phyloP scores from a whole-genome alignment of 2,113 vertebrate genomes.

The Bubalus kerabau region DNA sequence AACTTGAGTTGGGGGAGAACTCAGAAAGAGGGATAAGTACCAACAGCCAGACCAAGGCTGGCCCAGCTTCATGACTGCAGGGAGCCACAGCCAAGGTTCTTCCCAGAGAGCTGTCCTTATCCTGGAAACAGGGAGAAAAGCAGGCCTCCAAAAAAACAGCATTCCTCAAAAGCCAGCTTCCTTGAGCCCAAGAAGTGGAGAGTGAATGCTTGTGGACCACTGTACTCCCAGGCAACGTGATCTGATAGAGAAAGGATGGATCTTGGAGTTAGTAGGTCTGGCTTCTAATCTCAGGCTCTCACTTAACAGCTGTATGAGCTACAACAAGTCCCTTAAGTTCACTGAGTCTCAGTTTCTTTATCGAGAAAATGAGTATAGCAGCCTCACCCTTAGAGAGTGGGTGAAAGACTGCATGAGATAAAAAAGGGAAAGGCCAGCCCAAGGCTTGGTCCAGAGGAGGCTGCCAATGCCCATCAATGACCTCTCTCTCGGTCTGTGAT shows the following conservation, averaged over 20 bases:
- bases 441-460: neutral
- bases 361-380: neutral
- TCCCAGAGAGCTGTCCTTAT: neutral
- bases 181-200: no score
- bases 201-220: no score
- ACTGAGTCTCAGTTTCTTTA: neutral
- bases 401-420: neutral
- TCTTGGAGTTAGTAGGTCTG: neutral
- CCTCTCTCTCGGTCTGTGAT: neutral
- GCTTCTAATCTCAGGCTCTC: neutral
- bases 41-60: neutral
- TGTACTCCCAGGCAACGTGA: neutral
- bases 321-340: neutral
- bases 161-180: neutral
- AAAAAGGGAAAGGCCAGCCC: neutral
- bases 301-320: neutral
- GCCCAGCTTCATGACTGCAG: neutral
- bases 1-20: neutral
- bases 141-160: neutral
- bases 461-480: accelerated
- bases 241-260: neutral
- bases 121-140: neutral
- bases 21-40: neutral
- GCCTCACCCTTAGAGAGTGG: neutral
- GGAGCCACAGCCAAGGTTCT: neutral